Evolutionary conservation across 2,113 vertebrate genomes (phyloP), one percentile per base, ranked within the genome.

Genomic region (Austrofundulus limnaeus): DNA sequence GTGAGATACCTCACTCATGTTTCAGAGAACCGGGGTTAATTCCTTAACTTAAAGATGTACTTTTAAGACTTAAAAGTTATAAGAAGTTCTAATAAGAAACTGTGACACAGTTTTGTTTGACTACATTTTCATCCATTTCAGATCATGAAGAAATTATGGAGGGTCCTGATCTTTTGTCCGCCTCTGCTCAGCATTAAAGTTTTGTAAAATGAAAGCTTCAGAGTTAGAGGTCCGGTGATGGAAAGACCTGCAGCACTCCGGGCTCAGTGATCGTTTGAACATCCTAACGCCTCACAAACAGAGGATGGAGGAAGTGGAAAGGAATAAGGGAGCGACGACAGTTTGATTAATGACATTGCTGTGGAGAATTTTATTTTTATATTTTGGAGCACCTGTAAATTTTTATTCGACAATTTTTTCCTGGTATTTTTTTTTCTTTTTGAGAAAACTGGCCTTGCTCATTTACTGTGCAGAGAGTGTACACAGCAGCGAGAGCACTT

Each of bases 221-320:
- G 11, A n/a, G 55, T 75, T 64, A 64, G 39, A 49, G 28, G 61
- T 61, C 61, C 10, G 54, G 56, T 53, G 60, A 88, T 88, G 87
- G 85, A 85, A 81, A 87, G 70, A 84, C 68, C 60, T 80, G 71
- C 66, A 66, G 16, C 71, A 57, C 72, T 67, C 14, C 62, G 62
- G 50, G 42, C 50, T 77, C 9, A 34, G 16, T 56, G 71, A 72
- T 65, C 53, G 56, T 48, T 67, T 77, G 66, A 67, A 75, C 64
- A 21, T 50, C 12, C 49, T 28, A 21, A 67, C 63, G 24, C 49
- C 14, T 8, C 31, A 34, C 39, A 41, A 16, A 45, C 48, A 31
- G 16, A 66, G 41, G 66, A 88, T 87, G 88, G 82, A 85, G 72
- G 76, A 87, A 77, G 77, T 85, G 72, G 75, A 82, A 84, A 66